These are phyloP conservation scores for Drosophila suzukii DNA, from an alignment of 1,140 invertebrate genomes.

Conservation along the genomic window DNA sequence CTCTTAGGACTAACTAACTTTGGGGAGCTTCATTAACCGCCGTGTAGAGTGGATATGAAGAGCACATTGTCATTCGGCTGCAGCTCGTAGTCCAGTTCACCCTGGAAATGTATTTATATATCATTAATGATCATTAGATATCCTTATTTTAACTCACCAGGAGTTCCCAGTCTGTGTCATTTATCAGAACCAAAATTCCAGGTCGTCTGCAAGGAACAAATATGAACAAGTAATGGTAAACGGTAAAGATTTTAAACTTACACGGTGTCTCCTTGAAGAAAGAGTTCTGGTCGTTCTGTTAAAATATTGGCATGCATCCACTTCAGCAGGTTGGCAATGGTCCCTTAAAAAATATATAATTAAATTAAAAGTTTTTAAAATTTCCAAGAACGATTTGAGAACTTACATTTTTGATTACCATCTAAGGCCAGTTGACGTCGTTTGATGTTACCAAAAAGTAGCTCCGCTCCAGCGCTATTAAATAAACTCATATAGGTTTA, in stretches of 20 bases:
- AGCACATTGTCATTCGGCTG: slow-evolving; percentile 85
- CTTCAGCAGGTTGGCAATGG: slow-evolving; percentile 88
- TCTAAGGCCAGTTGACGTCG: slow-evolving; percentile 88
- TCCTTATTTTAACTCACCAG: slow-evolving; percentile 86
- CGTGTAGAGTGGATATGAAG: slow-evolving; percentile 88
- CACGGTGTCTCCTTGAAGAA: slow-evolving; percentile 93
- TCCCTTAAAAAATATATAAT: slow-evolving; percentile 87
- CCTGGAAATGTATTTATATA: slow-evolving; percentile 62
- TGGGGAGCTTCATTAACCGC: slow-evolving; percentile 83
- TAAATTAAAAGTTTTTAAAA: slow-evolving; percentile 3
- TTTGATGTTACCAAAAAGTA: slow-evolving; percentile 93
- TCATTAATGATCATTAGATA: accelerated
- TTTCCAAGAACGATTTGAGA: not conserved
- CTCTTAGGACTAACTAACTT: slow-evolving; percentile 6
- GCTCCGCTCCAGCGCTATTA: slow-evolving; percentile 92
- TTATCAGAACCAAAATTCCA: slow-evolving; percentile 96
- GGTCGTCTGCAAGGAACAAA: slow-evolving; percentile 87
- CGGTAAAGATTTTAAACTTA: slow-evolving; percentile 84
- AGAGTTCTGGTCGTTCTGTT: slow-evolving; percentile 94
- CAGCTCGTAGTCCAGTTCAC: slow-evolving; percentile 86
- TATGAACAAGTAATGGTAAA: not conserved
- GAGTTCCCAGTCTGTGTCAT: slow-evolving; percentile 97
- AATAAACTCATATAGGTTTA: not conserved
- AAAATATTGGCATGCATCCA: slow-evolving; percentile 95
- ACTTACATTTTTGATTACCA: slow-evolving; percentile 85